Evolutionary conservation across 1,140 invertebrate genomes (phyloP), one percentile per base, ranked within the genome.

Genomic region (Drosophila lacteicornis): DNA sequence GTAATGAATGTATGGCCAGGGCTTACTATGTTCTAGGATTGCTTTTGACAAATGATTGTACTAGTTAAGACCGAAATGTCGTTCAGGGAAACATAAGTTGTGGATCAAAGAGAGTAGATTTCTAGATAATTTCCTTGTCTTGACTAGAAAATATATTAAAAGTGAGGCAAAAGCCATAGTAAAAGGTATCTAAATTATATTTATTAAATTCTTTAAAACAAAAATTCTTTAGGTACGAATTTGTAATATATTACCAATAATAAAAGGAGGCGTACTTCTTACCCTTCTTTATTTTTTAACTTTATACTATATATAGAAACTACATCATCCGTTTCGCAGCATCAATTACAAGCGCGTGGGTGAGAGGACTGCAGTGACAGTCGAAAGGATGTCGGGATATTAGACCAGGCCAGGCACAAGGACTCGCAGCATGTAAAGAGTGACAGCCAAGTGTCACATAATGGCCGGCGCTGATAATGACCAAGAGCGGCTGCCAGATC

Each of bases 371-470:
- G 36, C 46, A 40, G 53, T 80, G 57, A 69, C 61, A 40, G 25
- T 40, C 53, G 43, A 75, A 53, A 57, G 66, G 57, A 71, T 75
- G 27, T 47, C 49, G 66, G 74, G 84, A 88, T 75, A 81, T 88
- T 78, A 80, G 82, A 86, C 79, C 75, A 69, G 69, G 50, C 67
- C 58, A 51, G 60, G 53, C 79, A 58, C 53, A 63, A 66, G 45
- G 50, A 67, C 49, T 51, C 60, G 58, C 43, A 66, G 75, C 79
- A 70, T 82, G 79, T 86, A 76, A 77, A 80, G 83, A 80, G 83
- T 87, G 83, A 82, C 83, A 82, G 79, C 49, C 68, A 78, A 87
- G 80, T 83, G 84, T 60, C 60, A 77, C 51, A 80, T 80, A 77
- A 82, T 82, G 76, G 75, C 68, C 66, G 63, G 45, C 51, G 43